Evolutionary conservation across 2,797 vertebrate genomes (phyloP).

Genomic region (Notoglanidium macrostoma): DNA sequence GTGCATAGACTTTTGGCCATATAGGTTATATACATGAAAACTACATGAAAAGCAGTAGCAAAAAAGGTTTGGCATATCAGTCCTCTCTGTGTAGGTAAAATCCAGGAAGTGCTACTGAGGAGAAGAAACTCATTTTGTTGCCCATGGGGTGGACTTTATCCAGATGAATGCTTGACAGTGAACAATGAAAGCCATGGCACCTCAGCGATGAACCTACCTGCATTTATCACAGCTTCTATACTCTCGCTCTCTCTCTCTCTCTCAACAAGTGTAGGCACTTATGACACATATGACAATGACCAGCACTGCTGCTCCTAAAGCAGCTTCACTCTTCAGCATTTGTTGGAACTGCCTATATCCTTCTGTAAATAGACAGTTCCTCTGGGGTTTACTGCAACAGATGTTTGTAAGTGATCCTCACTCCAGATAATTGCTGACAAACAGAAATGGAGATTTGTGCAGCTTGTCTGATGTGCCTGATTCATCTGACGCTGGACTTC

Average conservation of each 20-base stretch:
- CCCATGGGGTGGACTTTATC: not conserved
- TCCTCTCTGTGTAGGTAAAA: not conserved
- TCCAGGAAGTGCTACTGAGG: not conserved
- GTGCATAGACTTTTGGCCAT: not conserved
- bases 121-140: not conserved
- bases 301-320: not conserved
- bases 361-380: not conserved
- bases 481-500: not conserved
- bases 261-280: not conserved
- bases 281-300: not conserved
- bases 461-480: not conserved
- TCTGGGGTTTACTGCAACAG: not conserved
- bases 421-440: not conserved
- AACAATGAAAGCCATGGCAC: not conserved
- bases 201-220: not conserved
- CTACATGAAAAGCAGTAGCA: not conserved
- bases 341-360: not conserved
- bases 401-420: not conserved
- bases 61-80: not conserved
- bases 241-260: not conserved
- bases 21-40: not conserved
- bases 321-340: not conserved
- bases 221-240: not conserved
- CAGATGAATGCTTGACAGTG: not conserved
- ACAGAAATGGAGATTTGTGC: slow-evolving; percentile 3